These are phyloP conservation scores for Sorex fumeus DNA, from an alignment of 2,113 vertebrate species.

Conservation along the genomic window DNA sequence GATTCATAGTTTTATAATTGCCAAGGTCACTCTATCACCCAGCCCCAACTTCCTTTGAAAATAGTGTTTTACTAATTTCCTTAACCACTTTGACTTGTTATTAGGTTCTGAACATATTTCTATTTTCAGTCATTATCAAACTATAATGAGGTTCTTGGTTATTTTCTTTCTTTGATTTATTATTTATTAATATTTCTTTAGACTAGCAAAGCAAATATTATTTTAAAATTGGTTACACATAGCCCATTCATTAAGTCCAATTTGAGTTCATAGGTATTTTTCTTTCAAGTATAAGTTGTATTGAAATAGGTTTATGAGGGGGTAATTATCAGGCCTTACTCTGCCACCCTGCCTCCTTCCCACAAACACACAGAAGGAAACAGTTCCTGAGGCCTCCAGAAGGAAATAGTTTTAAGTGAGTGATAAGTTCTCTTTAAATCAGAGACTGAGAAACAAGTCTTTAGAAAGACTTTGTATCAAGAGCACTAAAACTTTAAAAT, in stretches of 20 bases:
- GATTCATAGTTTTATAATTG: neutral
- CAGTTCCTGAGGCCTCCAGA: neutral
- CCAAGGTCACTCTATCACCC: neutral
- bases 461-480: neutral
- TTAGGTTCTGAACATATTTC: conserved; percentile 54
- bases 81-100: conserved; percentile 38
- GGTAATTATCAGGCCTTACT: neutral
- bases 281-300: conserved; percentile 32
- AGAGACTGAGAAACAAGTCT: neutral
- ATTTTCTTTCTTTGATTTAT: conserved; percentile 35
- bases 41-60: conserved; percentile 1
- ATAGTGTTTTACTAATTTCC: conserved; percentile 11
- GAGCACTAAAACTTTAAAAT: conserved; percentile 18
- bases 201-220: conserved; percentile 62
- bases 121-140: conserved; percentile 36
- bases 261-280: conserved; percentile 57
- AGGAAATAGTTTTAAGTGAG: neutral
- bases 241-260: conserved; percentile 40
- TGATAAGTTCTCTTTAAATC: conserved; percentile 13
- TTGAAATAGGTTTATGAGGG: conserved; percentile 42
- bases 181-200: conserved; percentile 46
- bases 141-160: conserved; percentile 18
- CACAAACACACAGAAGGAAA: neutral
- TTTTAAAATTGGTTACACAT: conserved; percentile 62
- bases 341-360: neutral